Conservation (phyloP, 2,888 invertebrate species). For the Parasteatoda lunata region DNA sequence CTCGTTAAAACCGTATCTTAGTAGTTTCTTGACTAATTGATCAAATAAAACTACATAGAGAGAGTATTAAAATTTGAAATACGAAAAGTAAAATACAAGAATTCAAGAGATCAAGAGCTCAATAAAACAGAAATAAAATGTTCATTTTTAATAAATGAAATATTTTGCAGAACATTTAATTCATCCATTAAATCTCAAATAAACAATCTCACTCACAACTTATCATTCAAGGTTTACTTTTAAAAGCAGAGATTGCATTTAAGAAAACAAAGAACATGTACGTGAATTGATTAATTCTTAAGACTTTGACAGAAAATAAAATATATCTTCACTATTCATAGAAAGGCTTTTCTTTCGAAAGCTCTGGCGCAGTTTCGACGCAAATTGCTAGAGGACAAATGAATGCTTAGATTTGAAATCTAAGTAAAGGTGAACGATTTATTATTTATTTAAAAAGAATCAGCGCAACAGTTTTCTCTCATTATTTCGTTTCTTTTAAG, state of each 20-base stretch:
- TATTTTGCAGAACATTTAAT: too few relatives aligned
- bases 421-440: slow-evolving; percentile 45
- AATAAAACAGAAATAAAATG: too few relatives aligned
- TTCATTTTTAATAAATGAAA: too few relatives aligned
- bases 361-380: slow-evolving; percentile 6
- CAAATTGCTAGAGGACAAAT: slow-evolving; percentile 45
- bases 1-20: too few relatives aligned
- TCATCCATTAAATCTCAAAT: neutral
- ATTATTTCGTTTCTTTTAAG: slow-evolving; percentile 5
- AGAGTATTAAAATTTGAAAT: too few relatives aligned
- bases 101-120: too few relatives aligned
- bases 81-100: too few relatives aligned
- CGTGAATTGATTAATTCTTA: slow-evolving; percentile 48
- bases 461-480: neutral
- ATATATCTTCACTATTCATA: slow-evolving; percentile 48
- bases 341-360: slow-evolving; percentile 27
- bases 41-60: too few relatives aligned
- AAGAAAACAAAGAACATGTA: slow-evolving; percentile 33
- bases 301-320: slow-evolving; percentile 31
- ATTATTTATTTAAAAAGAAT: slow-evolving; percentile 48
- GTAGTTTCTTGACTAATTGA: too few relatives aligned
- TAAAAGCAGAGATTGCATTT: slow-evolving; percentile 19
- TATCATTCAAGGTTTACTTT: slow-evolving; percentile 1
- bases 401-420: slow-evolving; percentile 27
- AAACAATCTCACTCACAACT: slow-evolving; percentile 3